phyloP scores from a whole-genome alignment of 2,888 invertebrate species.

The Dolomedes plantarius region DNA sequence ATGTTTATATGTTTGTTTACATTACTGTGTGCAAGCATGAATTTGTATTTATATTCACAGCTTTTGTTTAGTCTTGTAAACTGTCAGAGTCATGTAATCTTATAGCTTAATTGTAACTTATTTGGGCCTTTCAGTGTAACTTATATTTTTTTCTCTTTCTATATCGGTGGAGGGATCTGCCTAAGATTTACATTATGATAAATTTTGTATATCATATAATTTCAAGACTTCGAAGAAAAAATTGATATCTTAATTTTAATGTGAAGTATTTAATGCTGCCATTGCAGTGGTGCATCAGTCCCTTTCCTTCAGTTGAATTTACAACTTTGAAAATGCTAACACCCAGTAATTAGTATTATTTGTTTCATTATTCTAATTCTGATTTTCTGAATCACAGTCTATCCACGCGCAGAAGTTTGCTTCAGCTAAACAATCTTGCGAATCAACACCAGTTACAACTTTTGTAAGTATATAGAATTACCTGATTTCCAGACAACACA shows the following conservation, averaged over 20 bases:
- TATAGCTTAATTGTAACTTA: too few species aligned
- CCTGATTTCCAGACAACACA: constrained; percentile 54
- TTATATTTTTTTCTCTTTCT: not conserved
- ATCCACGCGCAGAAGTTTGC: constrained; percentile 83
- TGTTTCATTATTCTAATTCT: constrained; percentile 74
- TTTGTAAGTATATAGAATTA: constrained; percentile 81
- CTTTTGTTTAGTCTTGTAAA: too few species aligned
- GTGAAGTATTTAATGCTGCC: not conserved
- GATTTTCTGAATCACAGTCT: constrained; percentile 79
- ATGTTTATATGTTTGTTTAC: too few species aligned
- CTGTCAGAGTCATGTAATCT: too few species aligned
- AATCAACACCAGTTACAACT: constrained; percentile 83
- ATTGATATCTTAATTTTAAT: not conserved
- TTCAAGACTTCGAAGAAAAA: too few species aligned
- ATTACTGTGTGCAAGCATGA: too few species aligned
- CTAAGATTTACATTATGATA: constrained; percentile 72
- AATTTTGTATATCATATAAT: too few species aligned
- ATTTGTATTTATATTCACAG: too few species aligned
- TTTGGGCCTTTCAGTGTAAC: too few species aligned
- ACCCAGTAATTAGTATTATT: constrained; percentile 59
- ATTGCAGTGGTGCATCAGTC: not conserved
- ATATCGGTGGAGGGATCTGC: constrained; percentile 33
- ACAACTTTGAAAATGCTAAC: constrained; percentile 46
- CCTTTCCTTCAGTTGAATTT: constrained; percentile 71
- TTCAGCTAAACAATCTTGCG: constrained; percentile 85